Percentiles rank a stretch among this genome's conserved stretches.
phyloP scores from a whole-genome alignment of 2,797 vertebrate genomes.

The Emys orbicularis region DNA sequence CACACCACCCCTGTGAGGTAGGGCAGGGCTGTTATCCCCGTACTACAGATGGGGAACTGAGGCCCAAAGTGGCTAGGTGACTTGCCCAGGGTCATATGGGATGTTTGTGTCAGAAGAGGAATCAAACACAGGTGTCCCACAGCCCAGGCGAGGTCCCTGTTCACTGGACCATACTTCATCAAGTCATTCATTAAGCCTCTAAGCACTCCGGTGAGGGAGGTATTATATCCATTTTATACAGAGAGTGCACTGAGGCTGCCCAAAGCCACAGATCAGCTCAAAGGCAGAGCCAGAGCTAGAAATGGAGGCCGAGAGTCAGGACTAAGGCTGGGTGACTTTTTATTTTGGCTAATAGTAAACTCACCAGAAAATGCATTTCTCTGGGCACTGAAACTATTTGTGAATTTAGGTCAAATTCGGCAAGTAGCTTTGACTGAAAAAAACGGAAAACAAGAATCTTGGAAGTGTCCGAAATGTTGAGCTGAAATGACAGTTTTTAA shows the following conservation, averaged over 20 bases:
- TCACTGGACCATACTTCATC: neutral
- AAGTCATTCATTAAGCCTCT: neutral
- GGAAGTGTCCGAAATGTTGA: neutral
- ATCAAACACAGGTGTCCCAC: neutral
- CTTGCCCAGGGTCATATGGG: neutral
- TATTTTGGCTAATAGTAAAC: neutral
- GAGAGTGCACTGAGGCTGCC: neutral
- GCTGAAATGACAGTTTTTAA: neutral
- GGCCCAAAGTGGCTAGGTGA: neutral
- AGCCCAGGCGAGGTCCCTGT: neutral
- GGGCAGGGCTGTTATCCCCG: neutral
- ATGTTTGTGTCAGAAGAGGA: neutral
- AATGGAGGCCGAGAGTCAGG: neutral
- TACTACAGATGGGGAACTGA: neutral
- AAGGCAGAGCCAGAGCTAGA: neutral
- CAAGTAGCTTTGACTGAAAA: neutral
- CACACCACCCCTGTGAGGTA: neutral
- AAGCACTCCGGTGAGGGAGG: neutral
- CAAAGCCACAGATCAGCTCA: neutral
- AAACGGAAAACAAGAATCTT: neutral
- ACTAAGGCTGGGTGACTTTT: neutral
- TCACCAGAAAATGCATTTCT: neutral
- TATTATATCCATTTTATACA: neutral
- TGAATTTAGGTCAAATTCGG: neutral
- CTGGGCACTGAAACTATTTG: neutral